Percentiles rank a stretch among this genome's conserved stretches.
Conservation (phyloP, 2,113 vertebrate genomes). For the Nipponia nippon region DNA sequence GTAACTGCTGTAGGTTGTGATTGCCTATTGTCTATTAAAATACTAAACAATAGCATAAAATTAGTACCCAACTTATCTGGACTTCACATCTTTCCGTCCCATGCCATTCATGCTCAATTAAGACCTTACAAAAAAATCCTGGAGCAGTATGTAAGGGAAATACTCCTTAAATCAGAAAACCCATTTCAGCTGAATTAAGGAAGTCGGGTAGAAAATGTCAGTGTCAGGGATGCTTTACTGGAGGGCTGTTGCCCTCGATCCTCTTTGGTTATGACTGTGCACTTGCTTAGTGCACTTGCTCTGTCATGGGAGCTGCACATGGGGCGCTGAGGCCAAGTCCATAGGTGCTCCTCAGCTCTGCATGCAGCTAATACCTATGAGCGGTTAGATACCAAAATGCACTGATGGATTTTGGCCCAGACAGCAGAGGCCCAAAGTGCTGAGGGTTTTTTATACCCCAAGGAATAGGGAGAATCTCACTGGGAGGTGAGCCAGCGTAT, state of each 20-base stretch:
- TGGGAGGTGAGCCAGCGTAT: background rate
- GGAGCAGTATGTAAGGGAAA: background rate
- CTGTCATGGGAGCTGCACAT: fast-evolving
- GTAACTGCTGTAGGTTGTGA: background rate
- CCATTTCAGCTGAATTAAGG: background rate
- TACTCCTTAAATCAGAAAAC: background rate
- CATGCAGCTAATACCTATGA: background rate
- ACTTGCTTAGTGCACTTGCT: background rate
- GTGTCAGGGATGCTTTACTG: background rate
- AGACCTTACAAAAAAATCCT: background rate
- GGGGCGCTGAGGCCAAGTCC: background rate
- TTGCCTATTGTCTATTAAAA: background rate
- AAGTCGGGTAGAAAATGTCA: background rate
- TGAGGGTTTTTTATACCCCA: background rate
- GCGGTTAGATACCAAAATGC: background rate
- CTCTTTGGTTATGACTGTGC: background rate
- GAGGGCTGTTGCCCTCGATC: background rate
- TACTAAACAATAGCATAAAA: background rate
- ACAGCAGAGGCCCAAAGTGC: background rate
- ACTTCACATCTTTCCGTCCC: background rate
- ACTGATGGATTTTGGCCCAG: background rate
- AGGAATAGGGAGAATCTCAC: background rate
- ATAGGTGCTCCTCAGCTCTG: background rate
- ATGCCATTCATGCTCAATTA: background rate
- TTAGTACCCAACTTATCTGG: background rate